Percentiles rank a stretch among this genome's conserved stretches.
phyloP scores from a whole-genome alignment of 2,113 vertebrate genomes.

The Strix uralensis region DNA sequence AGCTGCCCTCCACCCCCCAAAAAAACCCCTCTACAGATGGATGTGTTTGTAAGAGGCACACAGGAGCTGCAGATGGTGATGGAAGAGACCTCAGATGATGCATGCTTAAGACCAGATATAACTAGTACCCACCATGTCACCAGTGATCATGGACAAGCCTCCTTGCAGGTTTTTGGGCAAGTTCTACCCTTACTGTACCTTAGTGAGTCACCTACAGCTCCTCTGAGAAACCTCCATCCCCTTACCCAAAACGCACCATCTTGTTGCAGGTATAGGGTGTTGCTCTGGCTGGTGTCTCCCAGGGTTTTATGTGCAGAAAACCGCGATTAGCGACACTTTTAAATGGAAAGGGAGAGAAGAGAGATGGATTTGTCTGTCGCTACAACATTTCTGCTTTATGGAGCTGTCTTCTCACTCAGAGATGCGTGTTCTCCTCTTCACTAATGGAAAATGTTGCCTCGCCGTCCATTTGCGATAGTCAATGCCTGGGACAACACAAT shows the following conservation, averaged over 20 bases:
- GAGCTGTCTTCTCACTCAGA: not conserved
- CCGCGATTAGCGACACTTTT: not conserved
- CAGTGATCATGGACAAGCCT: not conserved
- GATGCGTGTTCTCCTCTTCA: fast-evolving
- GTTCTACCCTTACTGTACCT: not conserved
- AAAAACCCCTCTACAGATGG: not conserved
- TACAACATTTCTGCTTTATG: not conserved
- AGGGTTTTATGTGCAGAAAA: not conserved
- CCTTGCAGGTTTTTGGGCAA: not conserved
- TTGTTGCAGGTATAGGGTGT: not conserved
- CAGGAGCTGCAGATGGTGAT: fast-evolving
- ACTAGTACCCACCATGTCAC: not conserved
- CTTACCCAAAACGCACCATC: not conserved
- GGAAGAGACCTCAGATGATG: not conserved
- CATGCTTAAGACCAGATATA: not conserved
- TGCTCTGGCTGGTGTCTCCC: not conserved
- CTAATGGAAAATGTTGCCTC: constrained; percentile 45
- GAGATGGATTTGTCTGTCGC: not conserved
- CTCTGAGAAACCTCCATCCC: not conserved
- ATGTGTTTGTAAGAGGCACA: not conserved
- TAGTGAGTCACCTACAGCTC: not conserved
- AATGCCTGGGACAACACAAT: not conserved
- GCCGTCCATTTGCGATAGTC: not conserved
- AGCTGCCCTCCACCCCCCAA: fast-evolving
- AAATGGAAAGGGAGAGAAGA: not conserved